Evolutionary conservation across 2,113 vertebrate genomes (phyloP).

Genomic region (Heterochromis multidens): DNA sequence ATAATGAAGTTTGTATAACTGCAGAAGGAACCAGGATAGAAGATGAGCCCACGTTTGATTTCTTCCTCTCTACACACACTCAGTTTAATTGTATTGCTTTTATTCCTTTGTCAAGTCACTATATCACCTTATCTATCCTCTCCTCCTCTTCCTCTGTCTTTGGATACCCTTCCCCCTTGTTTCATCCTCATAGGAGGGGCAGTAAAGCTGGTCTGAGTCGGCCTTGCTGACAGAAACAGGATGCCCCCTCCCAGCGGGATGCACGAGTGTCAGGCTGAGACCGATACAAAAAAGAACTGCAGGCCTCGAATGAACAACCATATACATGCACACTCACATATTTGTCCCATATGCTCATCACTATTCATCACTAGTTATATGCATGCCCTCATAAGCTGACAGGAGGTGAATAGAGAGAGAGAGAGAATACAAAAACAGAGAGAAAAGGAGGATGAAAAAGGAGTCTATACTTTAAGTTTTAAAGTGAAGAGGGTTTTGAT

Average conservation of each 20-base stretch:
- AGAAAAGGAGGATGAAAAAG: background rate
- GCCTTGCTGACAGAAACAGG: conserved; percentile 57
- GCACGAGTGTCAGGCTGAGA: conserved; percentile 32
- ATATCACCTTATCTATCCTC: conserved; percentile 7
- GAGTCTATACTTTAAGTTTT: background rate
- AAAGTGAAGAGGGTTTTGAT: background rate
- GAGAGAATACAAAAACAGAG: background rate
- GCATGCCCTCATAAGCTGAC: conserved; percentile 33
- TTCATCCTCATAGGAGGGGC: conserved; percentile 4
- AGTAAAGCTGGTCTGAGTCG: background rate
- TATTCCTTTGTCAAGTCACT: conserved; percentile 11
- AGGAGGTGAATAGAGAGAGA: conserved; percentile 5
- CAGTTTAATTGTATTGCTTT: background rate
- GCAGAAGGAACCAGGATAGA: background rate
- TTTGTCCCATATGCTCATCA: conserved; percentile 64
- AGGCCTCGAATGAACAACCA: conserved; percentile 34
- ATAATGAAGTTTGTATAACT: background rate
- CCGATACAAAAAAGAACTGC: conserved; percentile 20
- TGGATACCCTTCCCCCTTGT: conserved; percentile 1
- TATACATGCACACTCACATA: conserved; percentile 3
- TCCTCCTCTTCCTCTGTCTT: conserved; percentile 4
- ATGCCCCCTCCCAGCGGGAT: conserved; percentile 51
- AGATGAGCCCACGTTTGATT: background rate
- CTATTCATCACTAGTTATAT: conserved; percentile 60
- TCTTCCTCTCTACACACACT: background rate